Evolutionary conservation across 2,113 vertebrate genomes (phyloP).

Genomic region (Thinocorus orbignyianus): DNA sequence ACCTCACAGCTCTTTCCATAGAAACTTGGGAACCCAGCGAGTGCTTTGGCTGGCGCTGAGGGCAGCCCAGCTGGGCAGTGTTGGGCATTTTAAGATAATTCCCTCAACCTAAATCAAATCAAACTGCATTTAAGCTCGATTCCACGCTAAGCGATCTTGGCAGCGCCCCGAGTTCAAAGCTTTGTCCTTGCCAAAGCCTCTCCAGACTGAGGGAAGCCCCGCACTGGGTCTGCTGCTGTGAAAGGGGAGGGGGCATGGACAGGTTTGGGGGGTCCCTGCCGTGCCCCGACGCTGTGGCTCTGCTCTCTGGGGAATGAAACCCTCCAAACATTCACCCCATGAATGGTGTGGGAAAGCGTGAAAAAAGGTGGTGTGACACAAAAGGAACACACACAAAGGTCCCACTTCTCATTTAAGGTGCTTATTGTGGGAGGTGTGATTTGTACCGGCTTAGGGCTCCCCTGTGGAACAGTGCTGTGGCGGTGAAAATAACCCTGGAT

Average conservation of each 20-base stretch:
- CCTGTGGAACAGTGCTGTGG: background rate
- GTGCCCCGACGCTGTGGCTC: background rate
- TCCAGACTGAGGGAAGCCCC: background rate
- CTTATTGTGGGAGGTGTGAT: background rate
- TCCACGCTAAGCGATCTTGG: background rate
- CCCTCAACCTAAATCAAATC: background rate
- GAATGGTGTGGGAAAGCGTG: background rate
- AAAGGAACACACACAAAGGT: background rate
- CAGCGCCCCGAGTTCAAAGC: background rate
- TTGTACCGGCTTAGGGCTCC: background rate
- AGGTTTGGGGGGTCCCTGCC: background rate
- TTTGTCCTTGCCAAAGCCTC: background rate
- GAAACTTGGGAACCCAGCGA: background rate
- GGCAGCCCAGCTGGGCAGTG: background rate
- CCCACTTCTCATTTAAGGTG: background rate
- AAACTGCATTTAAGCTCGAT: background rate
- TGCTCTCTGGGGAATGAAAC: background rate
- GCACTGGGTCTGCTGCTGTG: background rate
- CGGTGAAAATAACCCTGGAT: background rate
- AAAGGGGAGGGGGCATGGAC: rapidly evolving
- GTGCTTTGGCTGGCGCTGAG: background rate
- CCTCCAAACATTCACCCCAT: background rate
- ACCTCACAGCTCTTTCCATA: background rate
- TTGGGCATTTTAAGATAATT: background rate
- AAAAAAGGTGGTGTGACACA: background rate